A percentile compares a stretch with the other conserved stretches of the same genome.
Evolutionary conservation across 2,888 invertebrate species (phyloP).

Genomic region (Sussaba pulchella): DNA sequence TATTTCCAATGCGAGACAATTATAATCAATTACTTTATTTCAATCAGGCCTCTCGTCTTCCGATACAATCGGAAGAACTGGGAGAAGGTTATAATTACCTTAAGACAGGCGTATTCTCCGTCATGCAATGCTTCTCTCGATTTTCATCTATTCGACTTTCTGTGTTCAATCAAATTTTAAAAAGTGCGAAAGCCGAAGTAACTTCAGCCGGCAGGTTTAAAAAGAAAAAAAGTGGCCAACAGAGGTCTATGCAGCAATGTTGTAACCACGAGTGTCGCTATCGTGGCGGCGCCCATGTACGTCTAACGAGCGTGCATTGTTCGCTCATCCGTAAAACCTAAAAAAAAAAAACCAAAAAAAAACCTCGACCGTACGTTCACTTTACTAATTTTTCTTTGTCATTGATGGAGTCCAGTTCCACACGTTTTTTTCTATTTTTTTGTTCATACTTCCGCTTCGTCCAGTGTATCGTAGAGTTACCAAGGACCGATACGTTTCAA

Average conservation of each 20-base stretch:
- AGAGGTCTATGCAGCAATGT: slow-evolving; percentile 14
- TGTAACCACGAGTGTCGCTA: slow-evolving; percentile 24
- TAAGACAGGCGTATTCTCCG: neutral
- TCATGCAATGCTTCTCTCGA: neutral
- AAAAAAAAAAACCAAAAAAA: slow-evolving; percentile 16
- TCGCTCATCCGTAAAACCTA: slow-evolving; percentile 41
- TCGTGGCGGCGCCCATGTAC: slow-evolving; percentile 20
- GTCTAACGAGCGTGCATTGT: slow-evolving; percentile 58
- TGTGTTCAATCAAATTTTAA: neutral
- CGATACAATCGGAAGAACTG: too few relatives aligned
- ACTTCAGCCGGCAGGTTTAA: slow-evolving; percentile 11
- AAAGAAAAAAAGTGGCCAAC: slow-evolving; percentile 23
- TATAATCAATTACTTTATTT: neutral
- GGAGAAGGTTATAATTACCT: neutral
- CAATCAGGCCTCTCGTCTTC: neutral
- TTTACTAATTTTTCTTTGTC: slow-evolving; percentile 51
- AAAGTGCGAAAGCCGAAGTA: slow-evolving; percentile 1
- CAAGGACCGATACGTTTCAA: slow-evolving; percentile 23
- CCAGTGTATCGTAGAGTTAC: slow-evolving; percentile 5
- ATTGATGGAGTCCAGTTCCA: slow-evolving; percentile 24
- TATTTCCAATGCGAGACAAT: neutral
- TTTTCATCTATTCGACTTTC: neutral
- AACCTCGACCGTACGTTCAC: slow-evolving; percentile 7
- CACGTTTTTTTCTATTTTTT: neutral
- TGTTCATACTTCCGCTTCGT: too few relatives aligned